Percentiles rank a stretch among this genome's conserved stretches.
Conservation (phyloP, 2,113 vertebrate species). For the Camelus dromedarius region DNA sequence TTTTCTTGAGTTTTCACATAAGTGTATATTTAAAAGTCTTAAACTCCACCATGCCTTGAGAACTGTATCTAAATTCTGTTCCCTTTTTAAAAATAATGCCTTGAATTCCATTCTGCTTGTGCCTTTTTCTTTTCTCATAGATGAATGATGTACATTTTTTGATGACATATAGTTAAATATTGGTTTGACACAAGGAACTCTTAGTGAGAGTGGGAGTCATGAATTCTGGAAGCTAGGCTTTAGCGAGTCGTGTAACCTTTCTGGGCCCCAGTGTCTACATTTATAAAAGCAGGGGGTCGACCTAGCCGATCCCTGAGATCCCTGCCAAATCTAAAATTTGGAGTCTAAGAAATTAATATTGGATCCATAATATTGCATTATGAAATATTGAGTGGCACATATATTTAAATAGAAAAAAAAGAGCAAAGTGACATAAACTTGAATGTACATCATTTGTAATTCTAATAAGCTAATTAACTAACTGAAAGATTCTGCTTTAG, state of each 20-base stretch:
- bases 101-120: slow-evolving; percentile 74
- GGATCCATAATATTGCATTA: slow-evolving; percentile 1
- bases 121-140: slow-evolving; percentile 80
- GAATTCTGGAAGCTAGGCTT: slow-evolving; percentile 32
- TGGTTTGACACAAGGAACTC: slow-evolving; percentile 36
- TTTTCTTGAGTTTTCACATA: slow-evolving; percentile 68
- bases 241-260: not conserved
- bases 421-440: slow-evolving; percentile 38
- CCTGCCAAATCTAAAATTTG: slow-evolving; percentile 51
- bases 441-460: slow-evolving; percentile 84
- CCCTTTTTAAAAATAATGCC: slow-evolving; percentile 72
- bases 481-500: slow-evolving; percentile 80
- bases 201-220: slow-evolving; percentile 53
- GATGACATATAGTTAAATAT: slow-evolving; percentile 32
- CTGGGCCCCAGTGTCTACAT: not conserved
- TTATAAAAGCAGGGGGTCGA: not conserved
- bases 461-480: slow-evolving; percentile 81
- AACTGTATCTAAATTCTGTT: slow-evolving; percentile 57
- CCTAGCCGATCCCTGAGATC: not conserved
- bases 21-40: slow-evolving; percentile 62
- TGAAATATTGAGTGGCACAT: slow-evolving; percentile 8
- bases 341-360: slow-evolving; percentile 41
- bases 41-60: slow-evolving; percentile 64
- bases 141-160: slow-evolving; percentile 88
- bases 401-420: slow-evolving; percentile 71